Conservation (phyloP, 2,113 vertebrate species). For the Synchiropus splendidus region DNA sequence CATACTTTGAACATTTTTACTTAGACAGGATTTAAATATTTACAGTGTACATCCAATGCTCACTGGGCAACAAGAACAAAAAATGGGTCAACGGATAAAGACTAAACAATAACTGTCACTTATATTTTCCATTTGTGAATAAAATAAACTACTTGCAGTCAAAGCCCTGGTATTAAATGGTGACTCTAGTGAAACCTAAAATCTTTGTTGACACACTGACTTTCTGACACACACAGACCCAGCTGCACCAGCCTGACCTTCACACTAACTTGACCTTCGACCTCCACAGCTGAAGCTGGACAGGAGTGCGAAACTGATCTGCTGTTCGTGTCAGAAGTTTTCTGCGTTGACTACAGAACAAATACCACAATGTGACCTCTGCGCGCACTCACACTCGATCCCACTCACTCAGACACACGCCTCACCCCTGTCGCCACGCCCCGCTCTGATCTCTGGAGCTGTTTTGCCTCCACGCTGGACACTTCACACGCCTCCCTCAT, state of each 20-base stretch:
- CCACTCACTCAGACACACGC: background rate
- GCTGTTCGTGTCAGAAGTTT: conserved; percentile 7
- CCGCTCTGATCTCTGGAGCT: conserved; percentile 11
- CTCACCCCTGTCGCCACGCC: conserved; percentile 2
- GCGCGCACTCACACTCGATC: background rate
- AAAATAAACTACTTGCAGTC: too few species aligned
- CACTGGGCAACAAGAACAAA: too few species aligned
- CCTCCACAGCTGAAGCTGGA: conserved; percentile 29
- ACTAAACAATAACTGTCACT: too few species aligned
- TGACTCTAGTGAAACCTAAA: too few species aligned
- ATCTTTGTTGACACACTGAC: too few species aligned
- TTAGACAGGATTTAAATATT: conserved; percentile 19
- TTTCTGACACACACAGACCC: conserved; percentile 3
- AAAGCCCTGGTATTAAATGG: too few species aligned
- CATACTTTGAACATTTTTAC: conserved; percentile 19
- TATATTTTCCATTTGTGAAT: too few species aligned
- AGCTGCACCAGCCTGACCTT: conserved; percentile 10
- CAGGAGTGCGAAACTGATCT: conserved; percentile 16
- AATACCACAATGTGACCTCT: conserved; percentile 14
- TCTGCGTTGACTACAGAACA: conserved; percentile 1
- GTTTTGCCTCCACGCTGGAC: conserved; percentile 30
- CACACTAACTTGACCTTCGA: conserved; percentile 26
- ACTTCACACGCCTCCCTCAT: conserved; percentile 20
- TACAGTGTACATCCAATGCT: background rate
- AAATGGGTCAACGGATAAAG: too few species aligned